Evolutionary conservation across 2,888 invertebrate genomes (phyloP).

Genomic region (Cheilosia vernalis): DNA sequence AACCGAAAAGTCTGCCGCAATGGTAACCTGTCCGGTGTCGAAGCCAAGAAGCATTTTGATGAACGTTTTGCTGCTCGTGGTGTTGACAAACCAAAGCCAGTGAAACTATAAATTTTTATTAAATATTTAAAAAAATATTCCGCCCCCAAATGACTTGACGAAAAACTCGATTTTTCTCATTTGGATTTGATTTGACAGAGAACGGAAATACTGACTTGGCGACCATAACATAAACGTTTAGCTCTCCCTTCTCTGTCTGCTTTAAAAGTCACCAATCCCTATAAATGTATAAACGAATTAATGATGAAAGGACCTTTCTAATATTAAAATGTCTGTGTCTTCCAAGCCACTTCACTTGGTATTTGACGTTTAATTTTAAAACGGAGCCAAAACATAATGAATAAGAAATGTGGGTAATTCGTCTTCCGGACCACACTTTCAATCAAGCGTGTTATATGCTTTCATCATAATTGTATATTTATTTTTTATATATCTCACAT

Average conservation of each 20-base stretch:
- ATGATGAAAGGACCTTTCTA: too few relatives aligned
- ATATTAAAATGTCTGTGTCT: background rate
- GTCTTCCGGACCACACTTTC: background rate
- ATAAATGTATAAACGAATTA: too few relatives aligned
- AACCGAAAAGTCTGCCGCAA: slow-evolving; percentile 98
- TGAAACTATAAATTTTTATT: slow-evolving; percentile 84
- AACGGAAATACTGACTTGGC: too few relatives aligned
- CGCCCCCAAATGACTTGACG: too few relatives aligned
- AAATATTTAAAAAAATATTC: slow-evolving; percentile 34
- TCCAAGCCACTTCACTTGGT: background rate
- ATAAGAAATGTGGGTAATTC: slow-evolving; percentile 8
- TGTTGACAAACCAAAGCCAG: slow-evolving; percentile 85
- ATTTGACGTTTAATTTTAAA: slow-evolving; percentile 3
- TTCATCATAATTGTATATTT: background rate
- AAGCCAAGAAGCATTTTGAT: slow-evolving; percentile 88
- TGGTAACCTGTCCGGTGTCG: slow-evolving; percentile 92
- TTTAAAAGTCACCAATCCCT: too few relatives aligned
- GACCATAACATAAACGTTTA: too few relatives aligned
- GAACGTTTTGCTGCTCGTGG: slow-evolving; percentile 86
- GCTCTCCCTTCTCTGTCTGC: too few relatives aligned
- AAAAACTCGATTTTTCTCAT: too few relatives aligned
- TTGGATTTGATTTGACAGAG: too few relatives aligned
- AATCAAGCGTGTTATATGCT: slow-evolving; percentile 10
- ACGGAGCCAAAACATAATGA: slow-evolving; percentile 18
- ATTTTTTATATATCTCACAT: background rate